Evolutionary conservation across 2,888 invertebrate species (phyloP).

Genomic region (Operophtera brumata): DNA sequence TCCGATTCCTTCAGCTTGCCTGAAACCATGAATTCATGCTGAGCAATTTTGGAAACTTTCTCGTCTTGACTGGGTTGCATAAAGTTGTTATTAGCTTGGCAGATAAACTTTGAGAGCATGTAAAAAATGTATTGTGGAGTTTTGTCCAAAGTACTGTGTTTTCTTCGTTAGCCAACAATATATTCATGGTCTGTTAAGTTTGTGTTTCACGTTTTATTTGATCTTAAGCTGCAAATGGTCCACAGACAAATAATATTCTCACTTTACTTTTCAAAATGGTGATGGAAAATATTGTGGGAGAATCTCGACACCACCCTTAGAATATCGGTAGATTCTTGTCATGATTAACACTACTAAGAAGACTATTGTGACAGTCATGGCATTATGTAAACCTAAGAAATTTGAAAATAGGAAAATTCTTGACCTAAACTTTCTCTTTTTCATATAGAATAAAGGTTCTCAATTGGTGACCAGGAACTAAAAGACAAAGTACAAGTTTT

Average conservation of each 20-base stretch:
- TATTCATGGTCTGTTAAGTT: slow-evolving; percentile 9
- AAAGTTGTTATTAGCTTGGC: slow-evolving; percentile 4
- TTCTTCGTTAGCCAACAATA: neutral
- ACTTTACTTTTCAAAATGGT: neutral
- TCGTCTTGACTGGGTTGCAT: neutral
- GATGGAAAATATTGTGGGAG: neutral
- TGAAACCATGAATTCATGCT: slow-evolving; percentile 28
- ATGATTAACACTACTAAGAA: too few species aligned
- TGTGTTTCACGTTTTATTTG: neutral
- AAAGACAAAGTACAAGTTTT: too few species aligned
- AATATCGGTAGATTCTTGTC: too few species aligned
- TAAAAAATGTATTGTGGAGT: neutral
- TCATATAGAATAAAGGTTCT: too few species aligned
- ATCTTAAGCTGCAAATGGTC: neutral
- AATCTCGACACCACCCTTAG: too few species aligned
- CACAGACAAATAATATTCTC: neutral
- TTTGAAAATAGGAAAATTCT: too few species aligned
- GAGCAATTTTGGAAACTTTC: slow-evolving; percentile 6
- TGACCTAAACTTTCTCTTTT: too few species aligned
- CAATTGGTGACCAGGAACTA: too few species aligned
- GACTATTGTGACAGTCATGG: too few species aligned
- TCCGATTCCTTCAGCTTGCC: slow-evolving; percentile 45
- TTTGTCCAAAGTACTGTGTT: neutral
- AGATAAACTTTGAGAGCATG: neutral
- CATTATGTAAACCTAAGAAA: too few species aligned